Conservation (phyloP, 2,113 vertebrate genomes). For the Corythornis cristatus region DNA sequence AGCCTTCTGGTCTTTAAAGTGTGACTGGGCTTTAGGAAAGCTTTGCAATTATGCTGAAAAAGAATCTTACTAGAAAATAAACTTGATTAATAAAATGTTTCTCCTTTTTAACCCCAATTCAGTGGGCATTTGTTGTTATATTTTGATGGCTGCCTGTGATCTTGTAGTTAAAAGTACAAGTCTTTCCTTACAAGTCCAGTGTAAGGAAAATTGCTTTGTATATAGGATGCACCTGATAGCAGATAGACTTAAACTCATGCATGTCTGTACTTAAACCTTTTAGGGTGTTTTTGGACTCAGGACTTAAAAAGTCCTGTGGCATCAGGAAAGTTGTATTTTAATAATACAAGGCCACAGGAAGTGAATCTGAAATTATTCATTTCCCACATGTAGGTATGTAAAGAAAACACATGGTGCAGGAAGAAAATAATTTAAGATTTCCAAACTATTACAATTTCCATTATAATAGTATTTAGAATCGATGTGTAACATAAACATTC, state of each 20-base stretch:
- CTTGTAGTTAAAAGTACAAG: not conserved
- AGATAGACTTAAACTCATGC: not conserved
- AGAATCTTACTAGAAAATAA: not conserved
- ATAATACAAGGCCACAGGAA: not conserved
- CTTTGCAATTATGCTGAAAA: not conserved
- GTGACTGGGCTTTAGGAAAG: not conserved
- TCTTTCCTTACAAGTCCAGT: not conserved
- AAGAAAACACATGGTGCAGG: not conserved
- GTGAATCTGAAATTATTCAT: not conserved
- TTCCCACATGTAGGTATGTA: not conserved
- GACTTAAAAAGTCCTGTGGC: not conserved
- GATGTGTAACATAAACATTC: not conserved
- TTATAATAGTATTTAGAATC: not conserved
- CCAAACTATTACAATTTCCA: not conserved
- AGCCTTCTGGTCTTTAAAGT: not conserved
- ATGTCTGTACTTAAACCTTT: not conserved
- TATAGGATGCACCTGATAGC: not conserved
- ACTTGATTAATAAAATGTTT: not conserved
- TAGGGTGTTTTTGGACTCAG: not conserved
- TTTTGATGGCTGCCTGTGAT: not conserved
- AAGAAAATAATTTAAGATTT: not conserved
- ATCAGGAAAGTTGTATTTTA: not conserved
- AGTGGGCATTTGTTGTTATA: not conserved
- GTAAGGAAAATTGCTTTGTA: not conserved
- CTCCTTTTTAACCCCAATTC: not conserved